A percentile compares a stretch with the other conserved stretches of the same genome.
Conservation (phyloP, 2,888 invertebrate genomes). For the Erannis defoliaria region DNA sequence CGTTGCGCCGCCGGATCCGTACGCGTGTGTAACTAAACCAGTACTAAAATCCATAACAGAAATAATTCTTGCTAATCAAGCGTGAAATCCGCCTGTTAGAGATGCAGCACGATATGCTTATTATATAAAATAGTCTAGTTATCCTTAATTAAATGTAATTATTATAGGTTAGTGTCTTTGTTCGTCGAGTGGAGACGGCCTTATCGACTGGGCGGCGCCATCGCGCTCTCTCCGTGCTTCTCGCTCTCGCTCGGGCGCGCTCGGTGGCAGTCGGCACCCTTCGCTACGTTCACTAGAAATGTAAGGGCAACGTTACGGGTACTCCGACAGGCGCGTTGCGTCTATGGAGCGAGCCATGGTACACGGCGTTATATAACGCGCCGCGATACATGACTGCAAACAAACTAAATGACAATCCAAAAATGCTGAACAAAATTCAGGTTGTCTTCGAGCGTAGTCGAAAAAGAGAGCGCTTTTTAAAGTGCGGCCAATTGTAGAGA, state of each 20-base stretch:
- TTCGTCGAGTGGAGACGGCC: constrained; percentile 83
- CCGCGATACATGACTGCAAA: constrained; percentile 55
- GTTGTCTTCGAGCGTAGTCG: constrained; percentile 41
- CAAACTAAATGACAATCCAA: constrained; percentile 41
- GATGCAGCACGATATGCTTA: constrained; percentile 70
- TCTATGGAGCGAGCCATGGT: constrained; percentile 61
- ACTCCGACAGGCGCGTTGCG: constrained; percentile 72
- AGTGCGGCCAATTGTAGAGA: constrained; percentile 70
- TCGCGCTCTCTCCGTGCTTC: constrained; percentile 71
- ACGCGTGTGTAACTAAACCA: constrained; percentile 12
- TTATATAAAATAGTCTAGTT: constrained; percentile 77
- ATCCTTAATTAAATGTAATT: constrained; percentile 85
- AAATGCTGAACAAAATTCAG: constrained; percentile 43
- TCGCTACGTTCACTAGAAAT: constrained; percentile 73
- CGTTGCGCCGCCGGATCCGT: neutral
- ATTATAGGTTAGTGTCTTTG: constrained; percentile 86
- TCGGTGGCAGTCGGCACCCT: constrained; percentile 65
- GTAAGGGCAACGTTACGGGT: constrained; percentile 82
- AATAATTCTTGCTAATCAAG: constrained; percentile 50
- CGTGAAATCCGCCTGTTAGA: constrained; percentile 58
- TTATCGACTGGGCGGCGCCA: constrained; percentile 87
- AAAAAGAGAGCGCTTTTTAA: constrained; percentile 62
- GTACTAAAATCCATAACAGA: constrained; percentile 36
- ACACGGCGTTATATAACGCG: constrained; percentile 66
- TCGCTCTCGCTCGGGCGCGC: constrained; percentile 61